Conservation (phyloP, 2,797 vertebrate genomes). For the Graptemys geographica region DNA sequence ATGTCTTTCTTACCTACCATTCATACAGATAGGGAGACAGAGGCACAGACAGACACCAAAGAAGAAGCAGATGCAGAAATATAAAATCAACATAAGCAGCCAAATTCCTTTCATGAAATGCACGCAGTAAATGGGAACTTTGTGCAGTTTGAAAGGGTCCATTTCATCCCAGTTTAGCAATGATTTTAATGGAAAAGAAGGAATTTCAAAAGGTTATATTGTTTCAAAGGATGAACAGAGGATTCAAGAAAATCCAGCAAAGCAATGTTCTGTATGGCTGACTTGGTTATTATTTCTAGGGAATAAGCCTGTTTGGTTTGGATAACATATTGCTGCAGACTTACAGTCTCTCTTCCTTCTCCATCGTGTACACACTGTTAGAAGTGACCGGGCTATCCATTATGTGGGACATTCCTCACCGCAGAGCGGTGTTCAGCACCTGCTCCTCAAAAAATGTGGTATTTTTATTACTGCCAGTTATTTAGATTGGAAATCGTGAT, state of each 20-base stretch:
- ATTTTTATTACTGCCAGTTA: not conserved
- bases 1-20: not conserved
- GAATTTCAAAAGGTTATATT: not conserved
- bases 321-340: not conserved
- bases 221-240: not conserved
- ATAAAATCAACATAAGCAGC: not conserved
- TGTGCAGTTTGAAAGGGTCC: not conserved
- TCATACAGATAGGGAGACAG: not conserved
- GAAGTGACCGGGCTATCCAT: not conserved
- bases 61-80: not conserved
- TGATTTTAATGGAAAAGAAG: not conserved
- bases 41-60: not conserved
- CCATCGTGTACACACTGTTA: not conserved
- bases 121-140: not conserved
- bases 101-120: not conserved
- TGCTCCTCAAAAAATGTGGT: not conserved
- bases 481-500: not conserved
- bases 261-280: fast-evolving
- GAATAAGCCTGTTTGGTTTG: not conserved
- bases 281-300: not conserved
- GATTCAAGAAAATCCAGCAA: not conserved
- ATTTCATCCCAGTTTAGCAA: not conserved
- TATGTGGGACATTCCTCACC: not conserved
- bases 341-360: not conserved
- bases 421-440: not conserved